Base-by-base conservation (phyloP, 2,113 vertebrate species). In the Narcine bancroftii region DNA sequence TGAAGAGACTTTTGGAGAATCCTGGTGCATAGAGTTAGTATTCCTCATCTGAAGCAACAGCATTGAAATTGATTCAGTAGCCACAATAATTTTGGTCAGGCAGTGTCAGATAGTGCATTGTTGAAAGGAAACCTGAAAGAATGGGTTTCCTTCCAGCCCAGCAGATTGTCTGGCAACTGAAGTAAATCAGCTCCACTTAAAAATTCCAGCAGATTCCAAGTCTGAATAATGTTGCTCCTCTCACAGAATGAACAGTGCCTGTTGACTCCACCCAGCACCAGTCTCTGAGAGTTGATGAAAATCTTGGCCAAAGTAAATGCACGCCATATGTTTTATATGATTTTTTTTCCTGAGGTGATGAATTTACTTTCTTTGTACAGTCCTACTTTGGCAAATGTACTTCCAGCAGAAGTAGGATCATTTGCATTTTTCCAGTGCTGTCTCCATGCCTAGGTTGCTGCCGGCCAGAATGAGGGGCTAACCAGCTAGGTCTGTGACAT, bases 91-190 rank as follows among this genome's bases (percentile, higher is more conserved):
- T 60, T 60, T 60, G 56, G 56, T 5, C 5, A 60, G 56, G 56
- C 56, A 60, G 56, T 13, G 13, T 60, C 6, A 6, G 56, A 60
- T 6, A 13, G 56, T 60, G 56, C 56, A 60, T 60, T 60, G 6
- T 5, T 60, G 56, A 60, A 13, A 6, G 56, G n/a, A 72, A 29
- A 72, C 26, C 9, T 9, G 26, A 29, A 26, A 33, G n/a, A 75
- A 36, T 39, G 0, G 33, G 29, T 36, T 60, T 60, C 56, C 13
- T 13, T 60, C 6, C 56, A 60, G 56, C n/a, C n/a, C n/a, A n/a
- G n/a, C n/a, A n/a, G n/a, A n/a, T n/a, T n/a, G n/a, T n/a, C 89
- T 42, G 45, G 89, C 36, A 69, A 69, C 89, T 66, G 39, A 91
- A 47, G 39, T 45, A 47, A 21, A 45, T 24, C 42, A 91, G 11